Base-by-base conservation (phyloP, 2,113 vertebrate species). In the Arothron firmamentum region DNA sequence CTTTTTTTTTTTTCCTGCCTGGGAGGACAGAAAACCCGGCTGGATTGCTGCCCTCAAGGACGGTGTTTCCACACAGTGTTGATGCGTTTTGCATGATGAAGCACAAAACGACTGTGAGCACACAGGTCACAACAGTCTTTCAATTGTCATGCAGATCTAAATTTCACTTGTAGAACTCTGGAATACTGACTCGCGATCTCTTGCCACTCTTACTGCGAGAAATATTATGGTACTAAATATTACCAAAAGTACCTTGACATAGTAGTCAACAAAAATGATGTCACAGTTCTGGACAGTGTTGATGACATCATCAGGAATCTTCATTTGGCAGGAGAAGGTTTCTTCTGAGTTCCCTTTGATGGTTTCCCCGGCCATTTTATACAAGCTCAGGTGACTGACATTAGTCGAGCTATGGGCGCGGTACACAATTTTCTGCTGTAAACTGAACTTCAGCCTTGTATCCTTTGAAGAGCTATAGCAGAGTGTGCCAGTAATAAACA, bases 381-480 rank as follows among this genome's bases (percentile, higher is more conserved):
- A 54, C 1, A 89, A 41, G n/a, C 2, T 48, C 5, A 14, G 2
- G 1, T 1, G 0, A 2, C 0, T 1, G 11, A 0, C 3, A 0
- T 75, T 67, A 2, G n/a, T 74, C 28, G 9, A 21, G 7, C 1
- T 3, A 0, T 2, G 0, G 5, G 79, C 81, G 0, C 6, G 12
- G 61, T 76, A 91, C 2, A 56, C 56, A n/a, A 25, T 64, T 31
- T 4, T 70, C 60, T 88, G 76, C 13, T 50, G 8, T 3, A 91
- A 38, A 3, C 48, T 72, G 62, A 81, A 88, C 64, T 85, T 89
- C 41, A 79, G 57, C 23, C 4, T 83, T 19, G 78, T 61, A 2
- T 75, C 50, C 65, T 82, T 82, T 38, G 86, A 85, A 0, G 86
- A 85, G 5, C 56, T 63, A 72, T 90, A 90, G 25, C 54, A 17